Conservation (phyloP, 1,140 invertebrate genomes). For the Batillaria attramentaria region DNA sequence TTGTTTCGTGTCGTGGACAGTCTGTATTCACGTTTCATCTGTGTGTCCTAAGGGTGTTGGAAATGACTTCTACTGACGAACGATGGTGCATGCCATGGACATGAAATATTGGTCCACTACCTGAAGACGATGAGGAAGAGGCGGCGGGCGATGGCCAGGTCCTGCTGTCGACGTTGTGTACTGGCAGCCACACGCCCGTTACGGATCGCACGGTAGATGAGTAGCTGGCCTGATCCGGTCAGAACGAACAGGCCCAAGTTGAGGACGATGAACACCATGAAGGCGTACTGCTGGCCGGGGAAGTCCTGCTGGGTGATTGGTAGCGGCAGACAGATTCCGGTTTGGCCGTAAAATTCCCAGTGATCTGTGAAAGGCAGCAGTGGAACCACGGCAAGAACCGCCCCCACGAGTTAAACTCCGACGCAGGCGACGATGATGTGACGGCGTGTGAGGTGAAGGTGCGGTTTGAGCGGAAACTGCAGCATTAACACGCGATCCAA, state of each 20-base stretch:
- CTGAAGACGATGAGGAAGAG: slow-evolving; percentile 41
- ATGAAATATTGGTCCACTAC: too few relatives aligned
- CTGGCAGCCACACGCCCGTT: background rate
- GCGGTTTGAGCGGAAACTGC: slow-evolving; percentile 53
- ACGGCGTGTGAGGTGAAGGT: background rate
- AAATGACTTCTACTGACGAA: too few relatives aligned
- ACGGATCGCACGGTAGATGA: slow-evolving; percentile 22
- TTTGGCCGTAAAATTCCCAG: slow-evolving; percentile 42
- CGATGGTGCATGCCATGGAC: too few relatives aligned
- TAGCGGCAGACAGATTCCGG: slow-evolving; percentile 44
- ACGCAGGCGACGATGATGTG: background rate
- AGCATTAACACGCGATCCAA: slow-evolving; percentile 54
- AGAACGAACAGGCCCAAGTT: slow-evolving; percentile 44
- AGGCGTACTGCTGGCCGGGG: slow-evolving; percentile 43
- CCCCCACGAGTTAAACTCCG: slow-evolving; percentile 25
- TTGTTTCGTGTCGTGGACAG: too few relatives aligned
- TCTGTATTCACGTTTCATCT: too few relatives aligned
- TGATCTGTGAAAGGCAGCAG: slow-evolving; percentile 18
- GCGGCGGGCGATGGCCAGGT: slow-evolving; percentile 36
- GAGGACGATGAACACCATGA: slow-evolving; percentile 43
- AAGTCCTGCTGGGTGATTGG: slow-evolving; percentile 35
- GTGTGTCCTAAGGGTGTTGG: too few relatives aligned
- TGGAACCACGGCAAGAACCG: slow-evolving; percentile 35
- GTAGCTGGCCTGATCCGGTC: slow-evolving; percentile 39
- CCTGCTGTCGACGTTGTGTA: slow-evolving; percentile 6